Evolutionary conservation across 2,888 invertebrate genomes (phyloP).

Genomic region (Perizoma affinitatum): DNA sequence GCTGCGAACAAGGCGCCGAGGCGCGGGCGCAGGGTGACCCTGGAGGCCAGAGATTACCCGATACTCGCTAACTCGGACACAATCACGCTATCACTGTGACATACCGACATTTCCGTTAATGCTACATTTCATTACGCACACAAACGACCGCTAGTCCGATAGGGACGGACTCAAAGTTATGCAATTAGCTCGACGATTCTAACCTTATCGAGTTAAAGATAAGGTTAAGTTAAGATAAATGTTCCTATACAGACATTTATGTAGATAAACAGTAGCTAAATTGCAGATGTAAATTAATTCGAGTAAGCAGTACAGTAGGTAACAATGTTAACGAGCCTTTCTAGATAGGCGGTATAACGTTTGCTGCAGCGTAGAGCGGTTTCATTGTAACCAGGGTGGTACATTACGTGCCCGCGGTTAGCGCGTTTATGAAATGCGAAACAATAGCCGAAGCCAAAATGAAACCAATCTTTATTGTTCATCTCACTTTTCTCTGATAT

Average conservation of each 20-base stretch:
- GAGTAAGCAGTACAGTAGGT: constrained; percentile 40
- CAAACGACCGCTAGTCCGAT: constrained; percentile 33
- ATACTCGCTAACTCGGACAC: constrained; percentile 33
- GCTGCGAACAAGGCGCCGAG: constrained; percentile 52
- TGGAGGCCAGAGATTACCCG: constrained; percentile 28
- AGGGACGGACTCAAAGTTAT: constrained; percentile 32
- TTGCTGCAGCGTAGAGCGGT: constrained; percentile 34
- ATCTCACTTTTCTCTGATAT: constrained; percentile 68
- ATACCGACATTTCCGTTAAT: constrained; percentile 40
- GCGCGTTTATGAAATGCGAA: constrained; percentile 65
- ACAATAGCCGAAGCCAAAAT: constrained; percentile 66
- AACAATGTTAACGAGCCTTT: constrained; percentile 45
- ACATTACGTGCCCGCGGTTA: constrained; percentile 52
- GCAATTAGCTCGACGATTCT: constrained; percentile 29
- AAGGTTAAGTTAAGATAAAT: constrained; percentile 36
- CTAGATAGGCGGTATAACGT: constrained; percentile 41
- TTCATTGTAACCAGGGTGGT: constrained; percentile 35
- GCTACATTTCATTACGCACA: constrained; percentile 33
- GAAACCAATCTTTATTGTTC: constrained; percentile 71
- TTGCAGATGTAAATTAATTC: constrained; percentile 36
- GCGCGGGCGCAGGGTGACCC: constrained; percentile 27
- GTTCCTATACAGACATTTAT: constrained; percentile 34
- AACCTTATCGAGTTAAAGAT: constrained; percentile 36
- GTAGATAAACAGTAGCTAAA: constrained; percentile 33
- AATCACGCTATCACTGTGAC: constrained; percentile 36